Conservation (phyloP, 2,113 vertebrate genomes). For the Gallinago paraguaiae region DNA sequence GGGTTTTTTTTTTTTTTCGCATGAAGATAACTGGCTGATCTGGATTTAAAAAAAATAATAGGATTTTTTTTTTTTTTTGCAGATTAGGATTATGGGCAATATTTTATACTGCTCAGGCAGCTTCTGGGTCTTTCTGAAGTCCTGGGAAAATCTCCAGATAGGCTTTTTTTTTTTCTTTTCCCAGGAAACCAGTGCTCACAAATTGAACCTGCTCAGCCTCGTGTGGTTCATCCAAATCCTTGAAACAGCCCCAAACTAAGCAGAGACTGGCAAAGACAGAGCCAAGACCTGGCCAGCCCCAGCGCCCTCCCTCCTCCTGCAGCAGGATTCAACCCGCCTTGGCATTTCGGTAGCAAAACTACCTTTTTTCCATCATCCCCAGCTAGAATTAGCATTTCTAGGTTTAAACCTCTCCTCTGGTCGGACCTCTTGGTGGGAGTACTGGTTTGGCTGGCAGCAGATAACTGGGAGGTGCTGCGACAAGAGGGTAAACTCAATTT, state of each 20-base stretch:
- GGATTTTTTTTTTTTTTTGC: too few relatives aligned
- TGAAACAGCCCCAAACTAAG: not conserved
- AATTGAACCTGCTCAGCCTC: not conserved
- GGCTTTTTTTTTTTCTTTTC: not conserved
- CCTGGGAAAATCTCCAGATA: not conserved
- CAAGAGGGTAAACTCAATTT: fast-evolving
- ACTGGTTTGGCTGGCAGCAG: not conserved
- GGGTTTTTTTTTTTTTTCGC: not conserved
- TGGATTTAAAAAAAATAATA: not conserved
- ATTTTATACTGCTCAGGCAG: not conserved
- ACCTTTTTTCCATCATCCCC: not conserved
- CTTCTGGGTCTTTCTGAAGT: not conserved
- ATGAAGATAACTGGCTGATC: not conserved
- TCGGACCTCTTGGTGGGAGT: not conserved
- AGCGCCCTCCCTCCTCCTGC: not conserved
- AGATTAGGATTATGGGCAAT: not conserved
- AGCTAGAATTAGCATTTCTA: fast-evolving
- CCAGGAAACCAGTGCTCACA: not conserved
- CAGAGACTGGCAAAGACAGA: not conserved
- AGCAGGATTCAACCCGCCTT: not conserved
- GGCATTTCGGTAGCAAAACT: not conserved
- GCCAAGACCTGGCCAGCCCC: not conserved
- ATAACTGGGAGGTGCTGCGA: not conserved
- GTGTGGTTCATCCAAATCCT: not conserved
- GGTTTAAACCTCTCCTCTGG: not conserved